Conservation (phyloP, 2,888 invertebrate genomes). For the Drosophila subquinaria region DNA sequence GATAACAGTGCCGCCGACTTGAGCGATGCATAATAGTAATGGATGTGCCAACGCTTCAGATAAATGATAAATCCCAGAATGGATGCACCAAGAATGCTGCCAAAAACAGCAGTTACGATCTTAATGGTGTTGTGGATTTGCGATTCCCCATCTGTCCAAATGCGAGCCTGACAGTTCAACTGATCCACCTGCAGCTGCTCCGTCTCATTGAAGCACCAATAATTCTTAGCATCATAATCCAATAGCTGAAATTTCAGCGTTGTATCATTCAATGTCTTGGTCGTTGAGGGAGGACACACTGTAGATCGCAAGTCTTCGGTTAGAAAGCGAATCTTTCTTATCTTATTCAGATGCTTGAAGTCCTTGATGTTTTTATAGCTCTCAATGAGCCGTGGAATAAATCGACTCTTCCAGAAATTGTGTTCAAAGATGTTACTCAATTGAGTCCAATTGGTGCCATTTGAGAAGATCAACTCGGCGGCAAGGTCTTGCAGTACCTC, state of each 20-base stretch:
- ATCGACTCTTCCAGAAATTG: constrained; percentile 48
- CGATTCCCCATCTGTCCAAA: constrained; percentile 35
- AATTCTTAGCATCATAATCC: constrained; percentile 83
- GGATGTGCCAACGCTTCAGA: constrained; percentile 87
- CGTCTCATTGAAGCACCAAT: constrained; percentile 85
- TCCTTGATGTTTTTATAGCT: constrained; percentile 64
- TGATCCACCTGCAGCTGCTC: constrained; percentile 72
- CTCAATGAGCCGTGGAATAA: constrained; percentile 36
- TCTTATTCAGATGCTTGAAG: constrained; percentile 53
- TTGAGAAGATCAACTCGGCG: constrained; percentile 7
- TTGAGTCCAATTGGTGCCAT: not conserved
- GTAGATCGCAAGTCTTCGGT: constrained; percentile 11
- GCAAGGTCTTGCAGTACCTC: constrained; percentile 38
- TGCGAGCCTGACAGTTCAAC: constrained; percentile 65
- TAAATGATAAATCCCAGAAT: constrained; percentile 81
- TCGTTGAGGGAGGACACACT: constrained; percentile 45
- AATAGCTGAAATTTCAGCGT: constrained; percentile 81
- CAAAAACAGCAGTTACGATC: constrained; percentile 59
- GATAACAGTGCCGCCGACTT: constrained; percentile 88
- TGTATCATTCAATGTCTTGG: constrained; percentile 50
- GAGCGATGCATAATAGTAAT: constrained; percentile 87
- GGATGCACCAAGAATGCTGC: constrained; percentile 54
- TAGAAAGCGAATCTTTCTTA: constrained; percentile 54
- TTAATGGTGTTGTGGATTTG: constrained; percentile 60
- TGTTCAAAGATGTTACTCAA: constrained; percentile 6